These are phyloP conservation scores for Boloria selene DNA, from an alignment of 2,888 invertebrate species.

Conservation along the genomic window DNA sequence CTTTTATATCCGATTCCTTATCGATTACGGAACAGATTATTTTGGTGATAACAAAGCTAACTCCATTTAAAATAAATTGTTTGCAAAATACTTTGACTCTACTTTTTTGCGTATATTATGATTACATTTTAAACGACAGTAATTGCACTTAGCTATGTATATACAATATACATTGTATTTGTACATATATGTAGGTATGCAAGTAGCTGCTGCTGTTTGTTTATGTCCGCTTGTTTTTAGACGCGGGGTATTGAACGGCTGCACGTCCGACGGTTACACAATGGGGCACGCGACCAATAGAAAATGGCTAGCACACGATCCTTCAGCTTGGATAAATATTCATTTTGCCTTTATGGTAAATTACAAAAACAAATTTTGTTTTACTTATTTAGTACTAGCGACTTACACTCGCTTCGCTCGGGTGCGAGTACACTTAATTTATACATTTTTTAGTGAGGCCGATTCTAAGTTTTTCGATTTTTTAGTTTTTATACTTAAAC, in stretches of 20 bases:
- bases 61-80: too few species aligned
- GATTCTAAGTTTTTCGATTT: too few species aligned
- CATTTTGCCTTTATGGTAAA: background rate
- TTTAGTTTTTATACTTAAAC: too few species aligned
- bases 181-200: background rate
- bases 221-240: conserved; percentile 37
- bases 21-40: too few species aligned
- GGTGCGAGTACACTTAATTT: too few species aligned
- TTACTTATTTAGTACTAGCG: background rate
- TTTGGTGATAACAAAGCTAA: too few species aligned
- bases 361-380: background rate
- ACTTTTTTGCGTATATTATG: background rate
- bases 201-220: conserved; percentile 31
- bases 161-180: too few species aligned
- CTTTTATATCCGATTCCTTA: too few species aligned
- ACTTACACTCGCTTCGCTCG: too few species aligned
- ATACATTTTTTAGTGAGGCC: too few species aligned
- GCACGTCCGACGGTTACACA: conserved; percentile 37
- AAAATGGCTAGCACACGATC: conserved; percentile 31
- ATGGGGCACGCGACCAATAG: conserved; percentile 36
- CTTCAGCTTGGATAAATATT: conserved; percentile 22
- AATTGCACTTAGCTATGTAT: background rate
- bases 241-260: conserved; percentile 39
- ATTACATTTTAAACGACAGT: background rate
- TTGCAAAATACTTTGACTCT: background rate